Conservation (phyloP, 2,888 invertebrate species). For the Pollenia amentaria region DNA sequence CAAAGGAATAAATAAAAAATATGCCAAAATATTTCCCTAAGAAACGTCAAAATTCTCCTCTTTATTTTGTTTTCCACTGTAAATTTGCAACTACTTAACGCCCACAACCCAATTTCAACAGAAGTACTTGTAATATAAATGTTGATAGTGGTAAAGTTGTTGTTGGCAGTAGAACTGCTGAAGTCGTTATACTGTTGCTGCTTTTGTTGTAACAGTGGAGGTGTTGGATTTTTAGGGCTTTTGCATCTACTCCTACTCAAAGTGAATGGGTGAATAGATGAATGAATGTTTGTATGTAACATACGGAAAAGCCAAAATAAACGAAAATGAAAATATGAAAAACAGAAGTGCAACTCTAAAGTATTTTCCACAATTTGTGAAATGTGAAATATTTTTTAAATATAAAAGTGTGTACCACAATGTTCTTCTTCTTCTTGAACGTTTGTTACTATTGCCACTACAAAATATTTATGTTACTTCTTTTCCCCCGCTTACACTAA, state of each 20-base stretch:
- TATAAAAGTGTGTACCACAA: neutral
- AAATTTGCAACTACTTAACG: neutral
- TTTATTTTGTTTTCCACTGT: slow-evolving; percentile 27
- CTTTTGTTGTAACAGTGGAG: slow-evolving; percentile 25
- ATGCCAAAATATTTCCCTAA: too few species aligned
- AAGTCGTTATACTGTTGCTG: neutral
- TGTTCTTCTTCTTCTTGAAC: slow-evolving; percentile 23
- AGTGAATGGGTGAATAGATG: neutral
- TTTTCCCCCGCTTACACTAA: neutral
- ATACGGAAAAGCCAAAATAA: slow-evolving; percentile 16
- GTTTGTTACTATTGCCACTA: slow-evolving; percentile 41
- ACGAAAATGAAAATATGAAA: slow-evolving; percentile 35
- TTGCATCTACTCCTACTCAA: slow-evolving; percentile 34
- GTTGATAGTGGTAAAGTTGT: slow-evolving; percentile 43
- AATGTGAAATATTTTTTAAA: slow-evolving; percentile 62
- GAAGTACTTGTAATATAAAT: slow-evolving; percentile 41
- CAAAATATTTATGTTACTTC: neutral
- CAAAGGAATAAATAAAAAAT: neutral
- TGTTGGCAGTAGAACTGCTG: neutral
- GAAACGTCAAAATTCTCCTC: too few species aligned
- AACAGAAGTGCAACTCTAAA: slow-evolving; percentile 59
- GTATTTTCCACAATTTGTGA: slow-evolving; percentile 64
- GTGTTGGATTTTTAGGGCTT: slow-evolving; percentile 25
- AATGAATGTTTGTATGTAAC: neutral
- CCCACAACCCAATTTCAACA: neutral